These are phyloP conservation scores for Reticulitermes lucifugus DNA, from an alignment of 2,888 invertebrate genomes.

Conservation along the genomic window DNA sequence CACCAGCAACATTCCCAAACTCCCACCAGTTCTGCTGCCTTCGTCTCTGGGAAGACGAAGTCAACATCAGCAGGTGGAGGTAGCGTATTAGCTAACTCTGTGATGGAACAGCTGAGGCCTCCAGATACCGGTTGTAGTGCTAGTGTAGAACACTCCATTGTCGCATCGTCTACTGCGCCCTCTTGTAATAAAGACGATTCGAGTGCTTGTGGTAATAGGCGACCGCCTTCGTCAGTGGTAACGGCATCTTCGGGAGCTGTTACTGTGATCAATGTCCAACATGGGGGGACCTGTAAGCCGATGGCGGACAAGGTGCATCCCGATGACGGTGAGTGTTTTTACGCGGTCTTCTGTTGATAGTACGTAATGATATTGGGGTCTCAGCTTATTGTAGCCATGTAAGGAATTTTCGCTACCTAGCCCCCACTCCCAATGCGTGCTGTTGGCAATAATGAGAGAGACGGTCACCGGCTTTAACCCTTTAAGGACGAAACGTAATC, in stretches of 20 bases:
- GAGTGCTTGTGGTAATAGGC: conserved; percentile 6
- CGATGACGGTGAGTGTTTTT: conserved; percentile 29
- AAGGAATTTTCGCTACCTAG: no score
- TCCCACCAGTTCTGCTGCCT: conserved; percentile 26
- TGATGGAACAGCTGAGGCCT: conserved; percentile 46
- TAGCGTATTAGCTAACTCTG: conserved; percentile 44
- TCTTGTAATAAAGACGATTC: conserved; percentile 22
- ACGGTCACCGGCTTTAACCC: no score
- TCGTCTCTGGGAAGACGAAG: conserved; percentile 25
- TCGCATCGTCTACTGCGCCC: neutral
- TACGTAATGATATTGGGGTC: no score
- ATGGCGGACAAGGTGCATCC: neutral
- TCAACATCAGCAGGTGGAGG: conserved; percentile 31
- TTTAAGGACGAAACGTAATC: no score
- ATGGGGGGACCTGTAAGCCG: conserved; percentile 32
- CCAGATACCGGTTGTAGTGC: conserved; percentile 42
- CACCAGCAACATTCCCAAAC: conserved; percentile 38
- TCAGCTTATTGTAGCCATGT: no score
- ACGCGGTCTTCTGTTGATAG: no score
- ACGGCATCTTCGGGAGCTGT: conserved; percentile 64
- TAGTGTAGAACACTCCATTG: conserved; percentile 10
- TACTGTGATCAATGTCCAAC: conserved; percentile 52
- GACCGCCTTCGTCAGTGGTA: conserved; percentile 61
- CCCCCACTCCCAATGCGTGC: neutral
- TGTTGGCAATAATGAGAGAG: no score